A percentile compares a stretch with the other conserved stretches of the same genome.
phyloP scores from a whole-genome alignment of 2,888 invertebrate genomes.

The Adelognathus sp. region DNA sequence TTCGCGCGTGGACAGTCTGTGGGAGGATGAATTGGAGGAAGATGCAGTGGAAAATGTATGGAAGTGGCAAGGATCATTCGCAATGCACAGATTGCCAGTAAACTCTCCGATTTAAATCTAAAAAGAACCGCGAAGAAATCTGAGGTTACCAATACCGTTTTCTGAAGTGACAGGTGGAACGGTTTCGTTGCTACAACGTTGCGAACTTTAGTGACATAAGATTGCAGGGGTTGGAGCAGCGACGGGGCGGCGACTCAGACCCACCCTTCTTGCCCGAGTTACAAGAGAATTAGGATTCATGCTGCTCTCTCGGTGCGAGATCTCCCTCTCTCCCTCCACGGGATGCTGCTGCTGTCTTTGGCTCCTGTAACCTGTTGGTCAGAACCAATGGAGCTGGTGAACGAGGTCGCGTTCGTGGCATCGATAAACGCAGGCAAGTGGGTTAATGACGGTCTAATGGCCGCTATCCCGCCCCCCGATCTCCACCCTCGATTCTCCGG shows the following conservation, averaged over 20 bases:
- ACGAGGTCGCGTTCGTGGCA: slow-evolving; percentile 50
- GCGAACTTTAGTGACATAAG: no score
- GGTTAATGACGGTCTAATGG: slow-evolving; percentile 63
- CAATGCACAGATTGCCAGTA: no score
- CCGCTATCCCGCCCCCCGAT: slow-evolving; percentile 17
- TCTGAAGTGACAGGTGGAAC: no score
- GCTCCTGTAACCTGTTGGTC: slow-evolving; percentile 63
- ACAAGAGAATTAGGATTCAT: slow-evolving; percentile 47
- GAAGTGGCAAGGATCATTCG: no score
- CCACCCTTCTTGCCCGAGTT: neutral
- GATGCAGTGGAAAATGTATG: no score
- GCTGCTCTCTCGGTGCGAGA: slow-evolving; percentile 16
- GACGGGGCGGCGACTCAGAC: neutral
- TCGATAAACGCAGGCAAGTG: slow-evolving; percentile 60
- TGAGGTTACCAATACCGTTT: no score
- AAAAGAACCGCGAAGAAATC: no score
- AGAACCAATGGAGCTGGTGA: slow-evolving; percentile 44
- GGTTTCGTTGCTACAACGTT: no score
- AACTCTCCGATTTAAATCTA: no score
- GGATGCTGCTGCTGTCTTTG: no score
- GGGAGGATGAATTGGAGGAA: no score
- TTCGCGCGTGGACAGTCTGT: no score
- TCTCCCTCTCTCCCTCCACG: neutral
- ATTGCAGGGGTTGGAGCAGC: neutral
- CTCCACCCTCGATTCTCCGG: neutral